Evolutionary conservation across 2,888 invertebrate genomes (phyloP), one percentile per base, ranked within the genome.

Genomic region (Rotaria macrura): DNA sequence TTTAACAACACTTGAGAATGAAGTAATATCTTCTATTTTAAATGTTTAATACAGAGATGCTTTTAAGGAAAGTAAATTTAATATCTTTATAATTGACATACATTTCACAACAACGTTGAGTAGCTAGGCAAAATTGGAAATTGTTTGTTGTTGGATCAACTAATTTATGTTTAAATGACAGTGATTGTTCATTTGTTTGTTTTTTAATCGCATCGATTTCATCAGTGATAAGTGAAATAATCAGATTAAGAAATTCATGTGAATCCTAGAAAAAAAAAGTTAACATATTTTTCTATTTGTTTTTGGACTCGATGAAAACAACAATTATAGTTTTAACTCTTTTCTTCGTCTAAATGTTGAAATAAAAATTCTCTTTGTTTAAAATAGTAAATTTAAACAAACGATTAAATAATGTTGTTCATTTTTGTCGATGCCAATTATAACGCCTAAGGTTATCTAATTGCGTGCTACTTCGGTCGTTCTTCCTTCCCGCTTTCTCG

Each of bases 191-290:
- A 12, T 43, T 43, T 12, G 43, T 79, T 79, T 79, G 40, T 9
- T 6, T 79, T 79, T 43, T 40, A 79, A 79, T 79, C 2, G 79
- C 79, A 43, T 79, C 43, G 0, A 79, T 79, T 79, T 79, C 79
- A n/a, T 79, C 79, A 43, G 79, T 79, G 23, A 79, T 79, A 0
- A 79, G 12, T 43, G 79, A 79, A n/a, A 79, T 79, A 12, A 79
- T n/a, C 25, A 79, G 43, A 79, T 79, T 79, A n/a, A 79, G 79
- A 79, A 79, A 79, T 79, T 79, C 79, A 79, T 79, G 79, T n/a
- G 79, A 79, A 43, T 79, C 79, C 79, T 79, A 79, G 74, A 79
- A 79, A 2, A 43, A n/a, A 79, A 43, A 43, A n/a, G n/a, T n/a
- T n/a, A n/a, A n/a, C n/a, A n/a, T n/a, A n/a, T n/a, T n/a, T n/a